Evolutionary conservation across 2,888 invertebrate genomes (phyloP), one percentile per base, ranked within the genome.

Genomic region (Aspidapion aeneum): DNA sequence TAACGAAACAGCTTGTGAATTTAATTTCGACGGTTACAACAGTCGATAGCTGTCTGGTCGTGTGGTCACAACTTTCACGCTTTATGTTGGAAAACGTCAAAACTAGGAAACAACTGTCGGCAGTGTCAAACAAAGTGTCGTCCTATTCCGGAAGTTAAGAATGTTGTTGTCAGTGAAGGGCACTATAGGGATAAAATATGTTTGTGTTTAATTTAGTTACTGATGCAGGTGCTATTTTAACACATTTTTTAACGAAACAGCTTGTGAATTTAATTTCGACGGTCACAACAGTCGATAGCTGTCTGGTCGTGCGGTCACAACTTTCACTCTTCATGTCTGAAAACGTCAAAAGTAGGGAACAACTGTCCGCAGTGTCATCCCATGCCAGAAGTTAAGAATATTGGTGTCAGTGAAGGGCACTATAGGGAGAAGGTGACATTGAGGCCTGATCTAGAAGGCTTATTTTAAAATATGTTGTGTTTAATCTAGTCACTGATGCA

Each of bases 301-400:
- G 72, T 79, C 16, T 80, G 77, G 76, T 76, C 77, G 55, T 80
- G 80, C 66, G 79, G 79, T 1, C 80, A 80, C 67, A 72, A 72
- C 61, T 80, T 77, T 67, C 80, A 80, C 66, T 66, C 66, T 18
- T 60, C 68, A 2, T 76, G 77, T 69, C 21, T 74, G 35, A 69
- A 68, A 60, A 66, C 72, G 55, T 66, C 71, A 20, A 73, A 75
- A 62, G 69, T 68, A 17, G 71, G 70, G 21, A 69, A 71, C 22
- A 64, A 62, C 18, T 80, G 80, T 70, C 79, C 79, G 1, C 69
- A 74, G 55, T 80, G 80, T 70, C 71, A 76, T 58, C 69, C 68
- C 49, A 66, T 74, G 52, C 71, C 72, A 48, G 64, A 68, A 58
- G 65, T 58, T n/a, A 72, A 70, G 54, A 67, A 67, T 61, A 61